phyloP scores from a whole-genome alignment of 2,888 invertebrate genomes.

The Eustalomyia histrio region DNA sequence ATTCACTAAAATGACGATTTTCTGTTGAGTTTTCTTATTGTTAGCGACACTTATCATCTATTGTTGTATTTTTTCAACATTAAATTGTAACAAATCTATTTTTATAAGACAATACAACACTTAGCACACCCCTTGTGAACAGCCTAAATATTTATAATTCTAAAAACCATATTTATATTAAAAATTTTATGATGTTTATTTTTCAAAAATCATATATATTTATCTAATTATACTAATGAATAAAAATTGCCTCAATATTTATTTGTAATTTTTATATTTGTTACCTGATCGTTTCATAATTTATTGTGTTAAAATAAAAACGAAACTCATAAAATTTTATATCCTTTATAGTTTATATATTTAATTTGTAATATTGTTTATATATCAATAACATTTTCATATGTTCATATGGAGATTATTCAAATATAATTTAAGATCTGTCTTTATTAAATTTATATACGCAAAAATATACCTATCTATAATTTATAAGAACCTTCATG shows the following conservation, averaged over 20 bases:
- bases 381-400: not conserved
- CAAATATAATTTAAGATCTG: not conserved
- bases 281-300: slow-evolving; percentile 45
- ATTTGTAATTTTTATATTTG: slow-evolving; percentile 41
- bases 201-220: slow-evolving; percentile 10
- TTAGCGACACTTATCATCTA: too few species aligned
- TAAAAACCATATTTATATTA: slow-evolving; percentile 26
- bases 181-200: slow-evolving; percentile 18
- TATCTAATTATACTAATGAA: slow-evolving; percentile 12
- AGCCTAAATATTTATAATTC: slow-evolving; percentile 23
- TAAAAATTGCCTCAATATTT: slow-evolving; percentile 48
- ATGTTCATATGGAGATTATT: not conserved
- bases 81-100: too few species aligned
- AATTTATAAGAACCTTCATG: too few species aligned
- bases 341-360: not conserved
- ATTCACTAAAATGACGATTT: too few species aligned
- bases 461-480: not conserved
- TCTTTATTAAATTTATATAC: slow-evolving; percentile 30
- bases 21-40: too few species aligned
- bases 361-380: slow-evolving; percentile 26
- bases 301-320: slow-evolving; percentile 21
- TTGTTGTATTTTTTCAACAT: too few species aligned
- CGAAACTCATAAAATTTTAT: slow-evolving; percentile 1
- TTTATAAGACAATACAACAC: too few species aligned
- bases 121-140: too few species aligned